Percentiles rank a stretch among this genome's conserved stretches.
phyloP scores from a whole-genome alignment of 2,888 invertebrate species.

The Volucella zonaria region DNA sequence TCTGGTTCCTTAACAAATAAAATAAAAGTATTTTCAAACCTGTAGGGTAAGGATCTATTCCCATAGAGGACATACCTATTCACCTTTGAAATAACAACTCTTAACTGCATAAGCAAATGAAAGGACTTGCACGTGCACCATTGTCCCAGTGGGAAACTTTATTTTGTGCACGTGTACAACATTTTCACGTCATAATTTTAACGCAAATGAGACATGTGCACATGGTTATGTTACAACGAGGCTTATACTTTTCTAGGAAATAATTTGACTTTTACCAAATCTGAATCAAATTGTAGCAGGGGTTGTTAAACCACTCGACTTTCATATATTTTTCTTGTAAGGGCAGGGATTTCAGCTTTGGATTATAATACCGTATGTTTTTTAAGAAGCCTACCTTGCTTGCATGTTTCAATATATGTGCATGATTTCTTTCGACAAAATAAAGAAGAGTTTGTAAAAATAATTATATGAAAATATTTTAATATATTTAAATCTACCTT shows the following conservation, averaged over 20 bases:
- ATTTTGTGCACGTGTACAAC: constrained; percentile 69
- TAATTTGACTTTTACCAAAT: constrained; percentile 72
- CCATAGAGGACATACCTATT: constrained; percentile 65
- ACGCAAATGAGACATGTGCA: constrained; percentile 74
- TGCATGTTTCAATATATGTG: no score
- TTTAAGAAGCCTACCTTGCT: background rate
- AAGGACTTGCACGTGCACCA: constrained; percentile 72
- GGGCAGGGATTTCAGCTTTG: no score
- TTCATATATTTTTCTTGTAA: constrained; percentile 22
- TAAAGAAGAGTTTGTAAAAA: no score
- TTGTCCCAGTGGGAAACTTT: constrained; percentile 72
- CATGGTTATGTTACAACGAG: constrained; percentile 52
- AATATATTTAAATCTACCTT: no score
- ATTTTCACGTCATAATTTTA: constrained; percentile 72
- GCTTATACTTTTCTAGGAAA: constrained; percentile 61
- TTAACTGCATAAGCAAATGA: constrained; percentile 54
- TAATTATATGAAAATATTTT: no score
- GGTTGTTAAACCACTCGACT: constrained; percentile 67
- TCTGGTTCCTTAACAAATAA: constrained; percentile 23
- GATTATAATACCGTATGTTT: no score
- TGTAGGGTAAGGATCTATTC: constrained; percentile 56
- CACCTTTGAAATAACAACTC: constrained; percentile 68
- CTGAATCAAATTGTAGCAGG: constrained; percentile 65
- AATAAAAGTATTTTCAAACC: constrained; percentile 60
- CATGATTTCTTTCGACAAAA: no score